Evolutionary conservation across 2,888 invertebrate species (phyloP), one percentile per base, ranked within the genome.

Genomic region (Himalopsyche tibetana): DNA sequence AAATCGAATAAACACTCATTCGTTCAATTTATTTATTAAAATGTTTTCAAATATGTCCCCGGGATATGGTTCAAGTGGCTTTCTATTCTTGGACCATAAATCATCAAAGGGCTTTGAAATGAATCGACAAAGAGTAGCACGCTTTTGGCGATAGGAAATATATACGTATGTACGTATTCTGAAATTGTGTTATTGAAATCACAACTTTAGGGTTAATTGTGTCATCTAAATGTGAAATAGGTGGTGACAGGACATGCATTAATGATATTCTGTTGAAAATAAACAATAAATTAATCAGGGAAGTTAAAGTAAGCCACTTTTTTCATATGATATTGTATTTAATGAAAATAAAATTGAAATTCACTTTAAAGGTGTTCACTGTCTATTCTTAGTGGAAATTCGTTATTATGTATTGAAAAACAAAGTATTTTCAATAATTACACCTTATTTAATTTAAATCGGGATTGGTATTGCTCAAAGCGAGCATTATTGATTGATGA

Each of bases 31-130:
- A 87, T 88, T 88, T 88, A 88, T 88, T 88, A 88, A 87, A 88
- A 88, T 88, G 88, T 88, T 88, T 87, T 88, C 88, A 88, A 87
- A 88, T 88, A 88, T 88, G 86, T 86, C 88, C 88, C 87, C 87
- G 83, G 88, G 88, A 86, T 80, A 86, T 87, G 42, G 82, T 19
- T 82, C 56, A 55, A 80, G 84, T 83, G 82, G 80, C 63, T 55
- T 42, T 80, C 63, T 86, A 56, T 56, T 63, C 36, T 69, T 63
- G 9, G 38, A 19, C 81, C n/a, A 51, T 45, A 55, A 19, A 56
- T 55, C 40, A 19, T 82, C 85, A 81, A 85, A 55, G 40, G 55
- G 84, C 3, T 56, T 80, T 80, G 80, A 80, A 80, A 80, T 79
- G 82, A 79, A 51, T 38, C 15, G 79, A 82, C 84, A 84, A 84